Evolutionary conservation across 2,888 invertebrate species (phyloP), one percentile per base, ranked within the genome.

Genomic region (Philonicus albiceps): DNA sequence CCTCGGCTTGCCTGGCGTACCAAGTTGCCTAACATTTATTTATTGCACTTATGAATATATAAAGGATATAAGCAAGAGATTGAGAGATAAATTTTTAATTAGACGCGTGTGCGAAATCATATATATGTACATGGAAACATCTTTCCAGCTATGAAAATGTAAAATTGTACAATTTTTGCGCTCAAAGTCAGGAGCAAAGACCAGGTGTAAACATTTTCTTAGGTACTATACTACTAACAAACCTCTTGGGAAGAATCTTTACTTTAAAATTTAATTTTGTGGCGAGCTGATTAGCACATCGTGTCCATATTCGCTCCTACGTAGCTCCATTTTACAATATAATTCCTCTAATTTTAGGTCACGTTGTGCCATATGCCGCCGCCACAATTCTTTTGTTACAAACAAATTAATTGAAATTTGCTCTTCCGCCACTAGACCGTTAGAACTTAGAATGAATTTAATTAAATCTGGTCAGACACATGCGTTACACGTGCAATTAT

Each of bases 11-110:
- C 22, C 64, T 64, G 64, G 64, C 64, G 27, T 8, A 11, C 64
- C 8, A 27, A 64, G 22, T 7, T 27, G 11, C 76, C 37, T 27
- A 53, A 11, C 27, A 34, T 64, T 81, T 84, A 84, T 84, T 84
- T 84, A 84, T 84, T 84, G 49, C 84, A 43, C 40, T 84, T 43
- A 72, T 84, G 84, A 84, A 84, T 84, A 37, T 43, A 27, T 34
- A 76, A 78, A 81, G 31, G 53, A 53, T 49, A 81, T 73, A 27
- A 49, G 55, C 30, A 55, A 31, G 27, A 81, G 81, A 81, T 73
- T 84, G 84, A 73, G 73, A 22, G 73, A 84, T 84, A 84, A 84
- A 84, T 84, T 84, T 72, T 84, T 84, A 72, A 84, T 72, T 73
- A 73, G 73, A 84, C 73, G 43, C 84, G 40, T 84, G 43, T 27